Evolutionary conservation across 2,113 vertebrate genomes (phyloP).

Genomic region (Ceyx margarethae): DNA sequence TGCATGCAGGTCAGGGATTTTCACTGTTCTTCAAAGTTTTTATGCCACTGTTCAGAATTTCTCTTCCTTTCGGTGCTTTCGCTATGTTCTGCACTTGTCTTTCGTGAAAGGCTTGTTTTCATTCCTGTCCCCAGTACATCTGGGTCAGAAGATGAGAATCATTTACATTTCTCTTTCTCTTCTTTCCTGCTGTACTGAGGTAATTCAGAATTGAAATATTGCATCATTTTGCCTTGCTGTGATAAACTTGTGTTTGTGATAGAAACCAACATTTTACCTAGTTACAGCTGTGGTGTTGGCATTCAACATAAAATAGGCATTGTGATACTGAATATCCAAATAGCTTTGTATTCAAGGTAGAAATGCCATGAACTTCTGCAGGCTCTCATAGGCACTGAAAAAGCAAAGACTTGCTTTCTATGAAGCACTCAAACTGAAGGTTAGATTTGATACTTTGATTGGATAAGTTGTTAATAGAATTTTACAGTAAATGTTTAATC

Average conservation of each 20-base stretch:
- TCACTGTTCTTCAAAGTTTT: not conserved
- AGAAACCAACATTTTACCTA: too few relatives aligned
- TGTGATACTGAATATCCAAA: not conserved
- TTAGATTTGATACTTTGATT: not conserved
- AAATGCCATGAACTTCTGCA: not conserved
- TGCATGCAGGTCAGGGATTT: slow-evolving; percentile 33
- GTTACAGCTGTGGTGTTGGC: not conserved
- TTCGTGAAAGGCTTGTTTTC: not conserved
- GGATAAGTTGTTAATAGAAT: not conserved
- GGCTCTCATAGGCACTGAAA: not conserved
- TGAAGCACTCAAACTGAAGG: not conserved
- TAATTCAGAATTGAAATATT: not conserved
- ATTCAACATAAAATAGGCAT: not conserved
- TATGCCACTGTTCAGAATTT: not conserved
- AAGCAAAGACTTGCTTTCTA: not conserved
- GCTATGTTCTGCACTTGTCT: not conserved
- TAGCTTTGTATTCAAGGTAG: not conserved
- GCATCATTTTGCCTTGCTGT: not conserved
- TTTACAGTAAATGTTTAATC: not conserved
- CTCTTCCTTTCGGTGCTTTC: not conserved
- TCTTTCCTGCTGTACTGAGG: not conserved
- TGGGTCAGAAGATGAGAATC: not conserved
- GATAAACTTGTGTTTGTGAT: not conserved
- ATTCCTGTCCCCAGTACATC: not conserved
- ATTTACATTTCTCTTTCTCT: not conserved